Evolutionary conservation across 2,888 invertebrate species (phyloP), one percentile per base, ranked within the genome.

Genomic region (Philonicus albiceps): DNA sequence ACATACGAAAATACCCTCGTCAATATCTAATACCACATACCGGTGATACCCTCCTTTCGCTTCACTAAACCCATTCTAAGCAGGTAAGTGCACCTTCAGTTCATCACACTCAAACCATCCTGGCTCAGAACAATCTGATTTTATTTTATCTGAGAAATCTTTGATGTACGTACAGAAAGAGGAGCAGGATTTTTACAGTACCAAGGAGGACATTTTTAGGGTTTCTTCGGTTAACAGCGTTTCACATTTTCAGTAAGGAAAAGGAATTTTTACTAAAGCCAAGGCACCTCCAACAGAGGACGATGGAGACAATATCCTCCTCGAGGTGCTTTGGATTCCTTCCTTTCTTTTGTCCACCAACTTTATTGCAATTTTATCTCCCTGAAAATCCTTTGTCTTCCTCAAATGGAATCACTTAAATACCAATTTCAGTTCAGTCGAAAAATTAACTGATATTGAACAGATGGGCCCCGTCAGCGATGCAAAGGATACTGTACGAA

Each of bases 381-480:
- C 1, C 22, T 76, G 40, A 11, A 37, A 76, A 76, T 37, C 76
- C 19, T 76, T 40, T 76, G 76, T 76, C 76, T 76, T 76, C 40
- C 22, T 40, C 40, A 40, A n/a, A 22, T 76, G 76, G 40, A 76
- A 76, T 76, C 76, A 76, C 76, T 76, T 76, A 76, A 76, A 76
- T 37, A 40, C 76, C 76, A 76, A 76, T 76, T 76, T 76, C 76
- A 76, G 76, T 22, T 76, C 76, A 76, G 76, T 40, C 76, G 76
- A 76, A 76, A 76, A 76, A 76, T 76, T 76, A 76, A 76, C 76
- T 76, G 76, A 76, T 76, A 76, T 76, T 76, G 37, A 76, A 76
- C 76, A 76, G 34, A n/a, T 76, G 76, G 7, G 37, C 34, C 11
- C 40, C 16, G 16, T n/a, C 22, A 7, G 7, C 37, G 22, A 19